Percentiles rank a stretch among this genome's conserved stretches.
phyloP scores from a whole-genome alignment of 2,888 invertebrate species.

The Drosophila sordidula region DNA sequence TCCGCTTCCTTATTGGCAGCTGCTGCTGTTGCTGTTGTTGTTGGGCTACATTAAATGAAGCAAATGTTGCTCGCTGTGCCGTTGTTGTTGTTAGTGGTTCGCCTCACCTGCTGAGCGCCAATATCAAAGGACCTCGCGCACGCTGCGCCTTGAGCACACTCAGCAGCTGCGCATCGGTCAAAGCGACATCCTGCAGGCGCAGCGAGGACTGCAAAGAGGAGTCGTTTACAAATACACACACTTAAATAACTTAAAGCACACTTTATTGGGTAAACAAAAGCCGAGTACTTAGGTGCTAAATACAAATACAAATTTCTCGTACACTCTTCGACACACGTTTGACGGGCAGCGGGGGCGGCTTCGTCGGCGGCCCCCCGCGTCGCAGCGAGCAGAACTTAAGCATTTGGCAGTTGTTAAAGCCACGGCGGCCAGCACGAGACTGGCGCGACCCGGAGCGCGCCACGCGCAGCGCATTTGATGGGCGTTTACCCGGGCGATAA shows the following conservation, averaged over 20 bases:
- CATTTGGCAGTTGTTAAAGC: slow-evolving; percentile 60
- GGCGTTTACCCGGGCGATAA: slow-evolving; percentile 65
- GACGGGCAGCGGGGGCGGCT: slow-evolving; percentile 37
- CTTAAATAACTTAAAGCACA: slow-evolving; percentile 63
- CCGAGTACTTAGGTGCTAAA: slow-evolving; percentile 19
- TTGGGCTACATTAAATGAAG: slow-evolving; percentile 34
- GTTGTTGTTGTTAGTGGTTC: not conserved
- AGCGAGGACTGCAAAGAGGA: slow-evolving; percentile 61
- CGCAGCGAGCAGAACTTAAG: slow-evolving; percentile 82
- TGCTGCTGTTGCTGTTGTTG: slow-evolving; percentile 1
- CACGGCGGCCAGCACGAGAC: slow-evolving; percentile 27
- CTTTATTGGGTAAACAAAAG: slow-evolving; percentile 55
- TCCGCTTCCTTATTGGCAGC: slow-evolving; percentile 27
- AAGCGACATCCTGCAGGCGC: slow-evolving; percentile 70
- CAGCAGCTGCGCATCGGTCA: slow-evolving; percentile 71
- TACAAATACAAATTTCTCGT: slow-evolving; percentile 39
- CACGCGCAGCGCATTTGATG: slow-evolving; percentile 41
- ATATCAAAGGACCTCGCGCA: slow-evolving; percentile 74
- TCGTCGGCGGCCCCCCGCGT: slow-evolving; percentile 34
- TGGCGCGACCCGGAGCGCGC: slow-evolving; percentile 6
- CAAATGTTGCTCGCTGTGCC: slow-evolving; percentile 5
- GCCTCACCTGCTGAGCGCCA: slow-evolving; percentile 82
- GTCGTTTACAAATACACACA: not conserved
- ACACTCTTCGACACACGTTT: slow-evolving; percentile 75
- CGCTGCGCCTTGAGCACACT: slow-evolving; percentile 70